Conservation (phyloP, 1,140 invertebrate species). For the Ips typographus region DNA sequence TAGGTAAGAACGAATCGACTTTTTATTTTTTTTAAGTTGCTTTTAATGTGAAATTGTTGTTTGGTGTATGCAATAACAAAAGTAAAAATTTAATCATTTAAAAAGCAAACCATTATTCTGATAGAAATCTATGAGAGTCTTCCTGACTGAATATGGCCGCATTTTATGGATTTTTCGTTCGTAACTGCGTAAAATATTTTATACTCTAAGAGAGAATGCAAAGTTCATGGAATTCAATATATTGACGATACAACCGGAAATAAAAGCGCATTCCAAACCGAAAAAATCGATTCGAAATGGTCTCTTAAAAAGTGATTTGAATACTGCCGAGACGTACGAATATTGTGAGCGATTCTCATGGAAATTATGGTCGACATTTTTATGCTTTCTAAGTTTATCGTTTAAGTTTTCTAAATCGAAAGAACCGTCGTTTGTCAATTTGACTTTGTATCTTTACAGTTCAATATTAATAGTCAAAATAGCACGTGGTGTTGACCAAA, state of each 20-base stretch:
- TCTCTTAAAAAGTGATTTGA: constrained; percentile 8
- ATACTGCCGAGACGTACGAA: not conserved
- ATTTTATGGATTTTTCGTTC: constrained; percentile 10
- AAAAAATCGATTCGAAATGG: not conserved
- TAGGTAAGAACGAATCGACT: constrained; percentile 60
- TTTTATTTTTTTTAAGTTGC: not conserved
- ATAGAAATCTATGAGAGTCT: not conserved
- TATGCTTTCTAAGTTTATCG: no score
- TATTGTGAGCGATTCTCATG: constrained; percentile 3
- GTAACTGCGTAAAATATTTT: constrained; percentile 14
- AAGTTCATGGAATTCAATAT: constrained; percentile 6
- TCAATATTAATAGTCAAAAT: no score
- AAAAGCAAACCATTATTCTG: not conserved
- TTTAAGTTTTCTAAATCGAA: no score
- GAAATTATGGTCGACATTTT: not conserved
- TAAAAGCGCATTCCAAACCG: constrained; percentile 12
- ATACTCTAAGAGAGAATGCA: constrained; percentile 8
- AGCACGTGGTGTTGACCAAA: no score
- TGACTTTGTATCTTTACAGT: no score
- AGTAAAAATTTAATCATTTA: not conserved
- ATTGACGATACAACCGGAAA: constrained; percentile 5
- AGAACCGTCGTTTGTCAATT: no score
- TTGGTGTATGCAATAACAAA: not conserved
- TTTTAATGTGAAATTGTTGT: constrained; percentile 36
- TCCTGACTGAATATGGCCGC: not conserved